Evolutionary conservation across 2,113 vertebrate species (phyloP), one percentile per base, ranked within the genome.

Genomic region (Scophthalmus maximus): DNA sequence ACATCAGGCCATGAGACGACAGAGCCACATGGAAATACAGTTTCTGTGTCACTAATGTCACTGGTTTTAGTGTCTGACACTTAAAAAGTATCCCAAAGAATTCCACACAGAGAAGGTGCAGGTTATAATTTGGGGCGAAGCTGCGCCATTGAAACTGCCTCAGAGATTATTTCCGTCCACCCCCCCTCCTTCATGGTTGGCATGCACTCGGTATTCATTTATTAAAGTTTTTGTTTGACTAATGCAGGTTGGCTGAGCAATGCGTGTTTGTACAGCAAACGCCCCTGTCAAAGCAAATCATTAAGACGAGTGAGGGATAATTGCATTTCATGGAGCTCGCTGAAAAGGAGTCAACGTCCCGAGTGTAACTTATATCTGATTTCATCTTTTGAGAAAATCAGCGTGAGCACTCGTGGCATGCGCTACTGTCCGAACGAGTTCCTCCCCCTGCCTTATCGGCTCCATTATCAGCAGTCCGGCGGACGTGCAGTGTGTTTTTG

Each of bases 401-500:
- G 55, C 46, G 34, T n/a, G 60, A 42, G 62, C 47, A 26, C 22
- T n/a, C 61, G 17, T 30, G n/a, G 64, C 52, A 5, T 30, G 26
- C 18, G 23, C 34, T 26, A 11, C 20, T 38, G 46, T 44, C 57
- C 50, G 30, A 67, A 44, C 26, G 51, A n/a, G 55, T 65, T 26
- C 36, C 15, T 65, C 40, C 53, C 40, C 53, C 22, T 36, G 36
- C 2, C 4, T 46, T 63, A 57, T 61, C 63, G n/a, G 1, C 62
- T 56, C 52, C 32, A 30, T 76, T 87, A 87, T 89, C 86, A 78
- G 69, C 52, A 56, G 50, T 44, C 59, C 58, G 3, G 67, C 46
- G 68, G 65, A 70, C 60, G 85, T 79, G 79, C 83, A 68, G 74
- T 83, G 64, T 85, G 78, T 86, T 84, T n/a, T 80, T 62, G 75